Base-by-base conservation (phyloP, 1,140 invertebrate species). In the Panagrolaimus sp. region DNA sequence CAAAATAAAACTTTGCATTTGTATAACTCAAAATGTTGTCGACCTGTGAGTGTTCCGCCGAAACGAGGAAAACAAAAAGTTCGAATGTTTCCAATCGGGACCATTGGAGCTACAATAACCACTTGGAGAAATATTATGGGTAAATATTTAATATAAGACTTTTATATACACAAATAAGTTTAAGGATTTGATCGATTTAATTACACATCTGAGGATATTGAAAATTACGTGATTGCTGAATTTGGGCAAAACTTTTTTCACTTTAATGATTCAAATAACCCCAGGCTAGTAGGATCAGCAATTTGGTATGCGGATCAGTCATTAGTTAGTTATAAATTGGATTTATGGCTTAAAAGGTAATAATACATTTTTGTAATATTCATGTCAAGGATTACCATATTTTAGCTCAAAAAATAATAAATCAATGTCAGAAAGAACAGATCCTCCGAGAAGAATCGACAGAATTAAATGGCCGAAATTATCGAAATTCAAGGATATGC, bases 61-160 rank as follows among this genome's bases (percentile, higher is more conserved):
- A 21, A 21, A 10, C 14, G 52, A 17, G 52, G 52, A 12, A 58
- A 24, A 5, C 21, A 58, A 8, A 58, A 58, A 28, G 28, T 58
- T 2, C 21, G 1, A 58, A 17, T 58, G 52, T 58, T 26, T 58
- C 28, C 52, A 21, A 58, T 58, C 10, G 14, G 10, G 3, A 58
- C 52, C 1, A 58, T 58, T 8, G 52, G 52, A 0, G 52, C 52
- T 2, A 58, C 52, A 24, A 28, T 58, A 12, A 10, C 0, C 4
- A 28, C 52, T 26, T 58, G 52, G 52, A 58, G 52, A 28, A n/a
- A 58, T 26, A 58, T 58, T 21, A 58, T 58, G 52, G 52, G 52
- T 21, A 38, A 21, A 58, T 26, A 2, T 58, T 12, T 26, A 58
- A 21, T 12, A 58, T 8, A 24, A n/a, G n/a, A n/a, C n/a, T n/a